A percentile compares a stretch with the other conserved stretches of the same genome.
Conservation (phyloP, 2,113 vertebrate species). For the Lamprologus lemairii region DNA sequence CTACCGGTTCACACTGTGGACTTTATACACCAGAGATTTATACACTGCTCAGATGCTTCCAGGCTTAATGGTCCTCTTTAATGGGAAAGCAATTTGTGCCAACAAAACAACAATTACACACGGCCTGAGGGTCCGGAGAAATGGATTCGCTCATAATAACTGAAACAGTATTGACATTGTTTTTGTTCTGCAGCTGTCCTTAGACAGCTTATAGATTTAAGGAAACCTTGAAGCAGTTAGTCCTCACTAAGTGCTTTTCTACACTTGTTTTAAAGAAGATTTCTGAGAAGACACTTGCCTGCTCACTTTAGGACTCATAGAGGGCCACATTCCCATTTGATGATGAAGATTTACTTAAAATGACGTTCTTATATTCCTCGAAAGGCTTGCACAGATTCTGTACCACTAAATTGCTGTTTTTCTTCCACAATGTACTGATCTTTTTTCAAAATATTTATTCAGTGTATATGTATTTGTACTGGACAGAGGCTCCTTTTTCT, state of each 20-base stretch:
- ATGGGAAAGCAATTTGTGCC: slow-evolving; percentile 37
- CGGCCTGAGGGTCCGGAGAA: slow-evolving; percentile 37
- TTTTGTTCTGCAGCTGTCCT: slow-evolving; percentile 34
- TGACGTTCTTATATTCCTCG: neutral
- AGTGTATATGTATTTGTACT: neutral
- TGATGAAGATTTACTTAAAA: neutral
- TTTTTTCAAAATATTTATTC: slow-evolving; percentile 18
- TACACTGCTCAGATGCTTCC: slow-evolving; percentile 28
- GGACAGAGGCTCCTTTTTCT: neutral
- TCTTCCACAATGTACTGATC: neutral
- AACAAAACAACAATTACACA: slow-evolving; percentile 35
- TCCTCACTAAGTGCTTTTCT: slow-evolving; percentile 37
- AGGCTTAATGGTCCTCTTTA: slow-evolving; percentile 10
- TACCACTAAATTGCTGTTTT: neutral
- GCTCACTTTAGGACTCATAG: neutral
- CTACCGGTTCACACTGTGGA: neutral
- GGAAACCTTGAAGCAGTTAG: slow-evolving; percentile 34
- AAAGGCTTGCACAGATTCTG: slow-evolving; percentile 14
- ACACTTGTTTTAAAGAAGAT: slow-evolving; percentile 11
- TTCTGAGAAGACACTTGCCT: neutral
- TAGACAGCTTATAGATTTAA: slow-evolving; percentile 26
- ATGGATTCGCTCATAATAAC: slow-evolving; percentile 54
- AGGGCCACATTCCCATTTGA: neutral
- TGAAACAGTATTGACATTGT: slow-evolving; percentile 48
- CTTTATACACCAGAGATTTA: neutral